A percentile compares a stretch with the other conserved stretches of the same genome.
Conservation (phyloP, 2,113 vertebrate genomes). For the Sialia sialis region DNA sequence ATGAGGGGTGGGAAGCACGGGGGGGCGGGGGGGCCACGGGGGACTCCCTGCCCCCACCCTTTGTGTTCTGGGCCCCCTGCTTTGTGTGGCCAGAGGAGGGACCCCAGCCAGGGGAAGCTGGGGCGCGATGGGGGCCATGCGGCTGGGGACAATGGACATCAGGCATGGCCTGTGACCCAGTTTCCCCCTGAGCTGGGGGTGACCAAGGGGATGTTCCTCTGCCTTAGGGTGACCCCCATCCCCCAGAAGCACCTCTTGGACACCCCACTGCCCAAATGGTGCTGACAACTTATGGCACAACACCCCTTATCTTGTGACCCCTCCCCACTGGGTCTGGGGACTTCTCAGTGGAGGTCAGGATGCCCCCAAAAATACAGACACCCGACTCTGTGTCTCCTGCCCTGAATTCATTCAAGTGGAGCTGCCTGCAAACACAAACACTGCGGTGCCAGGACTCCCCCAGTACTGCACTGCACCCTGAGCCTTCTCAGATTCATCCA, state of each 20-base stretch:
- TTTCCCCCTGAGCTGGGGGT: not conserved
- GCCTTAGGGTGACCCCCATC: no score
- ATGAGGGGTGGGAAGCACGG: no score
- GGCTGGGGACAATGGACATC: not conserved
- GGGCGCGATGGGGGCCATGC: not conserved
- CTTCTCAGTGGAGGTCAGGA: no score
- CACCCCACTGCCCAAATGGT: rapidly evolving
- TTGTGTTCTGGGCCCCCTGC: not conserved
- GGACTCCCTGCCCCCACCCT: not conserved
- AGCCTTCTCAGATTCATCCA: not conserved
- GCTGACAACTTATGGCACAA: not conserved
- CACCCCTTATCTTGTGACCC: not conserved
- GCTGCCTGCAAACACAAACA: not conserved
- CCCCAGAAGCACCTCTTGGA: not conserved
- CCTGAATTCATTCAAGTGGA: not conserved
- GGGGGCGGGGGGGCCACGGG: not conserved
- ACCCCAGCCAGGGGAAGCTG: not conserved
- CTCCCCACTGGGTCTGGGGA: not conserved
- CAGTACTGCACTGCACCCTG: not conserved
- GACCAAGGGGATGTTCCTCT: not conserved
- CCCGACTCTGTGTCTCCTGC: not conserved
- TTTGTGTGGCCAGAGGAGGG: not conserved
- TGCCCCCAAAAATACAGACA: not conserved
- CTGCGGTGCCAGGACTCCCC: not conserved
- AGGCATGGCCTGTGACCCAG: not conserved